Evolutionary conservation across 2,113 vertebrate genomes (phyloP).

Genomic region (Bambusicola thoracicus): DNA sequence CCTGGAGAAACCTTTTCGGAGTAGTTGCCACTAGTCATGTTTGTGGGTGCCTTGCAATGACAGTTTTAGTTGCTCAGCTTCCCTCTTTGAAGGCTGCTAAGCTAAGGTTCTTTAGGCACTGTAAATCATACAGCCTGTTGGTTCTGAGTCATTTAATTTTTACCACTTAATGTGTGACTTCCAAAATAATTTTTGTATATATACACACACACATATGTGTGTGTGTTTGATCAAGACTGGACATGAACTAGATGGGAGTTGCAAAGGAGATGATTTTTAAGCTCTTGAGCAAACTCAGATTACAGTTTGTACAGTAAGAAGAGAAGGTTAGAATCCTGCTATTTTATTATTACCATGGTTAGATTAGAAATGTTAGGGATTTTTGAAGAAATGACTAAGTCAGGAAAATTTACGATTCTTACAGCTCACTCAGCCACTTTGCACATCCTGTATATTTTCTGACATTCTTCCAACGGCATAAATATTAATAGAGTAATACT

Average conservation of each 20-base stretch:
- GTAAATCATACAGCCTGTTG: background rate
- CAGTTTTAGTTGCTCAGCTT: slow-evolving; percentile 17
- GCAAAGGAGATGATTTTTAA: slow-evolving; percentile 38
- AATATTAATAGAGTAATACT: slow-evolving; percentile 73
- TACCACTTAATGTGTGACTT: slow-evolving; percentile 25
- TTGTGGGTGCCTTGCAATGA: slow-evolving; percentile 21
- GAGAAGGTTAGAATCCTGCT: slow-evolving; percentile 55
- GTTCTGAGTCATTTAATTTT: slow-evolving; percentile 45
- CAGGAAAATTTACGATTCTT: slow-evolving; percentile 63
- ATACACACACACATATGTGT: background rate
- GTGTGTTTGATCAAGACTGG: background rate
- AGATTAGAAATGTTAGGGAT: slow-evolving; percentile 60
- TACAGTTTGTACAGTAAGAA: slow-evolving; percentile 54
- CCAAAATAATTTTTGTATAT: slow-evolving; percentile 39
- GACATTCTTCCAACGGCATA: slow-evolving; percentile 66
- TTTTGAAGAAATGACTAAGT: slow-evolving; percentile 62
- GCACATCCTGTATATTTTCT: slow-evolving; percentile 70
- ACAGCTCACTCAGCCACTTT: slow-evolving; percentile 56
- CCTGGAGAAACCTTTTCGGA: slow-evolving; percentile 20
- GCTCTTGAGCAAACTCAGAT: slow-evolving; percentile 24
- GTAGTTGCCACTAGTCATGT: slow-evolving; percentile 24
- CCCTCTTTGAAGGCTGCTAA: background rate
- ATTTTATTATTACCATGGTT: slow-evolving; percentile 55
- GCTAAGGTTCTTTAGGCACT: background rate
- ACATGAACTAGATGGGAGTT: slow-evolving; percentile 48